phyloP scores from a whole-genome alignment of 2,797 vertebrate species.

The Acanthopagrus latus region DNA sequence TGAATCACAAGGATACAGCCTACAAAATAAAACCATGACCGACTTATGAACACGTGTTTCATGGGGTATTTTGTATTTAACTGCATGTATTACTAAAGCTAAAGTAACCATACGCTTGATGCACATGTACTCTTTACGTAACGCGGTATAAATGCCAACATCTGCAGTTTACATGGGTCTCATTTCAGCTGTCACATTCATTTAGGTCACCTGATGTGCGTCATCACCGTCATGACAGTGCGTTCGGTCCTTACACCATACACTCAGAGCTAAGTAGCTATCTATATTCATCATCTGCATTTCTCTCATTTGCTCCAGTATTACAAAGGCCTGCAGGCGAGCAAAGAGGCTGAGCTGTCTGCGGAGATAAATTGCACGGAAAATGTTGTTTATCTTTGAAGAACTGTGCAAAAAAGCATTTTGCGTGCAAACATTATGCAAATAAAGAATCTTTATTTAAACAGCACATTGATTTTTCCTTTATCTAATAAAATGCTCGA shows the following conservation, averaged over 20 bases:
- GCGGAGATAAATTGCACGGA: constrained; percentile 59
- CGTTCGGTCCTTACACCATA: constrained; percentile 37
- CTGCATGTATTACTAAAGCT: background rate
- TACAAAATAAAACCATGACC: too few species aligned
- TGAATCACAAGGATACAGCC: too few species aligned
- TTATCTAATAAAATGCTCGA: constrained; percentile 53
- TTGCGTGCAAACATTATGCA: constrained; percentile 58
- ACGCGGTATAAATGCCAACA: constrained; percentile 17
- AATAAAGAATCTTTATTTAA: constrained; percentile 60
- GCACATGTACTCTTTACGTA: background rate
- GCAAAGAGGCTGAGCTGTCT: constrained; percentile 45
- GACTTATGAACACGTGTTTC: background rate
- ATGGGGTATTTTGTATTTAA: background rate
- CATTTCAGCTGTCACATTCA: constrained; percentile 49
- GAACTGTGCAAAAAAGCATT: constrained; percentile 55
- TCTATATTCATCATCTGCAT: constrained; percentile 74
- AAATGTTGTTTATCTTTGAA: constrained; percentile 70
- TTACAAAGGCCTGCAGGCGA: constrained; percentile 62
- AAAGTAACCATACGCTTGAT: background rate
- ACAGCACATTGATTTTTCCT: constrained; percentile 47
- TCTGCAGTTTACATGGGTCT: constrained; percentile 17
- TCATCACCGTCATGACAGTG: constrained; percentile 36
- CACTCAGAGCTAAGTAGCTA: constrained; percentile 63
- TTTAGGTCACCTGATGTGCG: constrained; percentile 32
- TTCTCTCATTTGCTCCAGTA: constrained; percentile 56